phyloP scores from a whole-genome alignment of 2,797 vertebrate genomes.

The Chelon labrosus region DNA sequence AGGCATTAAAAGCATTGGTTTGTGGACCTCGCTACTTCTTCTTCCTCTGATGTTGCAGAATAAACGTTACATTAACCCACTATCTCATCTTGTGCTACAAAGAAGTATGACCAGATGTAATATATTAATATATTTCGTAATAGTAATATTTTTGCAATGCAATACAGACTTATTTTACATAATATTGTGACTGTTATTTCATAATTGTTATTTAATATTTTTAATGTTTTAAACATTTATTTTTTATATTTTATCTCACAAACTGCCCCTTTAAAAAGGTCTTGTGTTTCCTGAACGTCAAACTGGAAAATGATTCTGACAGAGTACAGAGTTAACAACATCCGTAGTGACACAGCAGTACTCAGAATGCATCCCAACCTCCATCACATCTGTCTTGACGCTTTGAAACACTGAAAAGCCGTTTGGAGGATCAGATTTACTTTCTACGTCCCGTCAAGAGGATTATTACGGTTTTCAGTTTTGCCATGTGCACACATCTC shows the following conservation, averaged over 20 bases:
- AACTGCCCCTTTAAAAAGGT: neutral
- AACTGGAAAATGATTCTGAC: neutral
- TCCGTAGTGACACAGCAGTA: neutral
- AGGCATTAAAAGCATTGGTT: too few species aligned
- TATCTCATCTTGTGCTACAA: too few species aligned
- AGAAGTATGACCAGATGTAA: too few species aligned
- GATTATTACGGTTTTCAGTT: slow-evolving; percentile 6
- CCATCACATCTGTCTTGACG: neutral
- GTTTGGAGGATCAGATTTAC: neutral
- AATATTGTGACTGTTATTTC: too few species aligned
- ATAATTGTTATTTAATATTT: too few species aligned
- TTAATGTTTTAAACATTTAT: neutral
- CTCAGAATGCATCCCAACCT: neutral
- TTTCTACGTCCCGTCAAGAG: neutral
- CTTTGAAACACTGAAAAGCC: neutral
- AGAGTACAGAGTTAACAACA: neutral
- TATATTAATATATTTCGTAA: too few species aligned
- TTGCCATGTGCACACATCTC: neutral
- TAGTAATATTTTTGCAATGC: too few species aligned
- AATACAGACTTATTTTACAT: too few species aligned
- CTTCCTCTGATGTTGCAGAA: too few species aligned
- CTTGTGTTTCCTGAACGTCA: neutral
- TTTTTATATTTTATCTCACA: neutral
- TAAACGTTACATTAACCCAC: too few species aligned
- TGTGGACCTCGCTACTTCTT: too few species aligned